These are phyloP conservation scores for Lutjanus erythropterus DNA, from an alignment of 2,113 vertebrate genomes.

Conservation along the genomic window DNA sequence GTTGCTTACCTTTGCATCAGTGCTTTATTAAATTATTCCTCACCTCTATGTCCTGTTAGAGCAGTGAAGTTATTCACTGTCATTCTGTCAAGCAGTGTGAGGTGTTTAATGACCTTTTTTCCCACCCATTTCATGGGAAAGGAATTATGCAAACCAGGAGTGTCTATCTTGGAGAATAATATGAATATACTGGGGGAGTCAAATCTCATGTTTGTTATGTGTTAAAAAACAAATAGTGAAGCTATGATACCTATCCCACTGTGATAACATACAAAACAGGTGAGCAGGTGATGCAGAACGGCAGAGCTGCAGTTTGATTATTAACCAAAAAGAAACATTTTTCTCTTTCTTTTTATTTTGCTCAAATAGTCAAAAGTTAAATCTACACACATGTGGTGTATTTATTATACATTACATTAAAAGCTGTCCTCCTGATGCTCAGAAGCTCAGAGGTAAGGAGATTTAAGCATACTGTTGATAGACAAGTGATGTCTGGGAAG, in stretches of 20 bases:
- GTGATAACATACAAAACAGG: not conserved
- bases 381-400: not conserved
- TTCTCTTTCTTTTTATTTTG: not conserved
- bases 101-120: not conserved
- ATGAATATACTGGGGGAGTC: not conserved
- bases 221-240: not conserved
- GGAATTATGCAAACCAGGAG: constrained; percentile 11
- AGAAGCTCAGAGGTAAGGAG: not conserved
- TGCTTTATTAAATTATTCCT: not conserved
- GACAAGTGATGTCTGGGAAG: not conserved
- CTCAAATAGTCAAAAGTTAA: not conserved
- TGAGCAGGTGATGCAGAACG: not conserved
- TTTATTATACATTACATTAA: too few relatives aligned
- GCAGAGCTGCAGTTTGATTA: not conserved
- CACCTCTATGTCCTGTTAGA: not conserved
- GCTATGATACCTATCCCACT: not conserved
- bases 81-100: not conserved
- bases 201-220: not conserved
- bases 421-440: not conserved
- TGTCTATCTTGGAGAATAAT: not conserved
- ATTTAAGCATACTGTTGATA: not conserved
- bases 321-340: not conserved
- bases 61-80: not conserved
- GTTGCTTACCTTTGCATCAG: not conserved
- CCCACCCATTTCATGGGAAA: not conserved